Evolutionary conservation across 2,888 invertebrate species (phyloP), one percentile per base, ranked within the genome.

Genomic region (Siphonodentalium dalli): DNA sequence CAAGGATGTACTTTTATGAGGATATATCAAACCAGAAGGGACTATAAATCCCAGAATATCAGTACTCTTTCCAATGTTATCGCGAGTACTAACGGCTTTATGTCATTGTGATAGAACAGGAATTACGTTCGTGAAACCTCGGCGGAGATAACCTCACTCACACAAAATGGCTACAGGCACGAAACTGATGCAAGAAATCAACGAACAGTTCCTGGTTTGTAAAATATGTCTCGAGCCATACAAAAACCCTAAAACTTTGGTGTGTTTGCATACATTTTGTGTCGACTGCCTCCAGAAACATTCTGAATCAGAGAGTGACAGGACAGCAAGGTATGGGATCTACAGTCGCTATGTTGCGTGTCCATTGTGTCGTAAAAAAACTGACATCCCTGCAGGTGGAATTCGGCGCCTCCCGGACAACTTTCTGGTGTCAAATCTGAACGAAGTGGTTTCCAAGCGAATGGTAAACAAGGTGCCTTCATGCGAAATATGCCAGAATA

Each of bases 231-330:
- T 69, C 38, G 78, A 79, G 58, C 65, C 72, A 5, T 79, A 74
- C 60, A 74, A 66, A 39, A 68, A 72, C 9, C 80, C 80, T n/a
- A 80, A 80, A 59, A 79, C 79, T 5, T 61, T 80, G 21, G 50
- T 63, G 2, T 80, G 80, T 61, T 61, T 79, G 42, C 80, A 80
- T 64, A 79, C 78, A 9, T 80, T 80, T 63, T 80, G 80, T 52
- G 53, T 64, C 13, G 68, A 71, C n/a, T 80, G 80, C 54, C 63
- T 80, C 23, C 78, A 79, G 48, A 72, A 74, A 48, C 79, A 79
- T 49, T 67, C 74, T 33, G 79, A 79, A 35, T 68, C 75, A 1
- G 77, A 78, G 48, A 55, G 58, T 11, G 70, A 69, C 31, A 60
- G 75, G 20, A 66, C 71, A 18, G 65, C 74, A 4, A 56, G 72